phyloP scores from a whole-genome alignment of 2,888 invertebrate genomes.

The Lordiphosa fenestrarum region DNA sequence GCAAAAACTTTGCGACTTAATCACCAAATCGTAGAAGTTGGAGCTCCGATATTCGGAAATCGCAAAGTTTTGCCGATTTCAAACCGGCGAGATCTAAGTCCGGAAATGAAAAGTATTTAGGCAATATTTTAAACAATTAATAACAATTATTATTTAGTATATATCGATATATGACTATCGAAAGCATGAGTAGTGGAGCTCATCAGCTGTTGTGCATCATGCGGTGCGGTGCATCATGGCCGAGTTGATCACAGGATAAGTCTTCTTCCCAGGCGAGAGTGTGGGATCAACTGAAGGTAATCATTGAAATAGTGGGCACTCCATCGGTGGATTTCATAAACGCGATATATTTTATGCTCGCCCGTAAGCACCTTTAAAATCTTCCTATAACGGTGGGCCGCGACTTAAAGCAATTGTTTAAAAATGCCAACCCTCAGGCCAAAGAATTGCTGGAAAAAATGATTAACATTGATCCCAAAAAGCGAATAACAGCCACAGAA shows the following conservation, averaged over 20 bases:
- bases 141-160: too few relatives aligned
- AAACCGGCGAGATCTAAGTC: too few relatives aligned
- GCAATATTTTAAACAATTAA: too few relatives aligned
- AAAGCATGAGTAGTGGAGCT: too few relatives aligned
- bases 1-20: too few relatives aligned
- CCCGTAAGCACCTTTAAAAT: conserved; percentile 94
- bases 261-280: conserved; percentile 97
- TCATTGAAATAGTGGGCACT: conserved; percentile 97
- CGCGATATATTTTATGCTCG: conserved; percentile 97
- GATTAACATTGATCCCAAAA: conserved; percentile 97
- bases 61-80: too few relatives aligned
- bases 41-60: too few relatives aligned
- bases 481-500: conserved; percentile 88
- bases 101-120: too few relatives aligned
- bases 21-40: too few relatives aligned
- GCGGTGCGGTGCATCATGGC: conserved; percentile 99
- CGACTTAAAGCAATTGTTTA: conserved; percentile 83
- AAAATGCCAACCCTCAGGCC: conserved; percentile 94
- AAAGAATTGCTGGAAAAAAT: conserved; percentile 96
- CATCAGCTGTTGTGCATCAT: conserved; percentile 99
- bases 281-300: conserved; percentile 98
- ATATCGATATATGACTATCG: too few relatives aligned
- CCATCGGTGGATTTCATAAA: conserved; percentile 94
- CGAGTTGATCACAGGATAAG: conserved; percentile 95
- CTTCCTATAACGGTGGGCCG: conserved; percentile 87